Conservation (phyloP, 2,797 vertebrate species). For the Scomberomorus guttatus region DNA sequence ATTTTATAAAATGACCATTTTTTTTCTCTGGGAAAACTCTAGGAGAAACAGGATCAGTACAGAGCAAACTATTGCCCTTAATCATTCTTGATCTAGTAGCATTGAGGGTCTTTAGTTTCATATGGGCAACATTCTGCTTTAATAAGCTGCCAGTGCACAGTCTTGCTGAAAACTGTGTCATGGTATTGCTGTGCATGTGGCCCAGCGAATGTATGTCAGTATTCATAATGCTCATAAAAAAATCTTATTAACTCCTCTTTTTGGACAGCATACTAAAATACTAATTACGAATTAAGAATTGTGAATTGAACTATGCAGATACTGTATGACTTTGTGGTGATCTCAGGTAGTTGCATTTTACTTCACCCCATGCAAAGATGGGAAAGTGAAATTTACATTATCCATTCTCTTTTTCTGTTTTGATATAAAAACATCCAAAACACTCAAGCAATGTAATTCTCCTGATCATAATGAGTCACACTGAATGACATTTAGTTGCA, state of each 20-base stretch:
- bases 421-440: not conserved
- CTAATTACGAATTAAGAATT: not conserved
- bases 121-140: slow-evolving; percentile 33
- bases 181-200: slow-evolving; percentile 3
- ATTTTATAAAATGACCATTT: slow-evolving; percentile 59
- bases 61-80: slow-evolving; percentile 58
- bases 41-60: slow-evolving; percentile 48
- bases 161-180: slow-evolving; percentile 27
- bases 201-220: slow-evolving; percentile 2
- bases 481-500: not conserved
- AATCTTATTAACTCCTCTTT: not conserved
- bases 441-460: not conserved
- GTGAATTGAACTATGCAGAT: not conserved
- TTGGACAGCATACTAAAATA: not conserved
- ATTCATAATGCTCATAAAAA: not conserved
- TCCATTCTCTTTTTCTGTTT: too few species aligned
- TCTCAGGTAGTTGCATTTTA: not conserved
- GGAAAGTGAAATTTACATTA: too few species aligned
- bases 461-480: not conserved
- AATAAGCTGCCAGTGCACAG: slow-evolving; percentile 43
- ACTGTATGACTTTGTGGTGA: not conserved
- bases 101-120: slow-evolving; percentile 61
- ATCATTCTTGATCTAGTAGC: slow-evolving; percentile 62
- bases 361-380: not conserved
- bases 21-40: slow-evolving; percentile 64